phyloP scores from a whole-genome alignment of 2,888 invertebrate species.

The Sesamia inferens region DNA sequence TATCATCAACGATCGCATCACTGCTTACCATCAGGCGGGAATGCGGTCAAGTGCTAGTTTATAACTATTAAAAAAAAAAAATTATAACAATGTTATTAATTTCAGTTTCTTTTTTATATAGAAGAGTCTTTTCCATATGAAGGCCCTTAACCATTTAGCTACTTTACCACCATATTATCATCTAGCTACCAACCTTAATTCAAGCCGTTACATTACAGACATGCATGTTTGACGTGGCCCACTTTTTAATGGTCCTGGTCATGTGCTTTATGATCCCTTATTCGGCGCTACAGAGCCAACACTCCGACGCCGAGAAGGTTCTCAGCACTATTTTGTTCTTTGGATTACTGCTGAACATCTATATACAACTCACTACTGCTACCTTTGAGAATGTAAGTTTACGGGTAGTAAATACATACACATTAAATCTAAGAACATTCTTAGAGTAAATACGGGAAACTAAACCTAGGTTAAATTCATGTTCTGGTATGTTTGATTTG shows the following conservation, averaged over 20 bases:
- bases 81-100: background rate
- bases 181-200: background rate
- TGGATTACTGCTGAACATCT: slow-evolving; percentile 83
- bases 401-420: background rate
- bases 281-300: slow-evolving; percentile 75
- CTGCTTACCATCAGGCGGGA: no score
- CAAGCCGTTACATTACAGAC: slow-evolving; percentile 71
- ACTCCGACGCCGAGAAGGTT: slow-evolving; percentile 75
- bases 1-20: no score
- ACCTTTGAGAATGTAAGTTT: slow-evolving; percentile 80
- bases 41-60: no score
- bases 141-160: background rate
- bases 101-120: background rate
- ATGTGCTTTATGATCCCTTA: slow-evolving; percentile 84
- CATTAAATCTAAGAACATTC: background rate
- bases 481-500: background rate
- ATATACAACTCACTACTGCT: slow-evolving; percentile 86
- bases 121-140: background rate
- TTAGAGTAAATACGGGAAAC: background rate
- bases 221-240: slow-evolving; percentile 80
- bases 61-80: no score
- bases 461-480: background rate
- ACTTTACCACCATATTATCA: background rate
- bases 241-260: slow-evolving; percentile 82
- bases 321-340: slow-evolving; percentile 78